A percentile compares a stretch with the other conserved stretches of the same genome.
phyloP scores from a whole-genome alignment of 2,888 invertebrate genomes.

The Drosophila hamatofila region DNA sequence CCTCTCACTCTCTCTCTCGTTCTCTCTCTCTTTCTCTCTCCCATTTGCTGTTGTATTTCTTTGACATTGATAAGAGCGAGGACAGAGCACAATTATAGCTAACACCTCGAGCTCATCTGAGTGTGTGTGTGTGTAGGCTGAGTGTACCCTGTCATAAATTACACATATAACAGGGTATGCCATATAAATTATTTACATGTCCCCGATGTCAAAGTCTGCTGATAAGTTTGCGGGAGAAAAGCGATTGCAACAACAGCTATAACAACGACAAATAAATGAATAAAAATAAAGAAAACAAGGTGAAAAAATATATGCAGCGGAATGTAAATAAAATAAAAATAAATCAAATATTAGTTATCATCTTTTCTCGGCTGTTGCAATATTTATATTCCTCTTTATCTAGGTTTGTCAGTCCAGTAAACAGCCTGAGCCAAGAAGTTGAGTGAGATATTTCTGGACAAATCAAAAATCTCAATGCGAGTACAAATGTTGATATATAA shows the following conservation, averaged over 20 bases:
- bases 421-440: constrained; percentile 12
- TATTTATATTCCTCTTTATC: constrained; percentile 33
- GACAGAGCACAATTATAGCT: constrained; percentile 45
- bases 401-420: constrained; percentile 21
- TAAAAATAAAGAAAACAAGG: constrained; percentile 32
- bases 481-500: background rate
- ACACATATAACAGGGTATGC: constrained; percentile 73
- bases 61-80: constrained; percentile 58
- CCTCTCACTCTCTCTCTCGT: background rate
- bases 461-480: background rate
- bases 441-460: constrained; percentile 16
- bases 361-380: constrained; percentile 23
- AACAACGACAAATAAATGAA: constrained; percentile 26
- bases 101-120: constrained; percentile 52
- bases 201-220: constrained; percentile 76
- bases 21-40: background rate
- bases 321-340: constrained; percentile 65
- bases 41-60: constrained; percentile 10
- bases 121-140: constrained; percentile 12
- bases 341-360: constrained; percentile 73
- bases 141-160: constrained; percentile 71
- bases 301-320: constrained; percentile 46
- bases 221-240: constrained; percentile 54
- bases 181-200: constrained; percentile 79
- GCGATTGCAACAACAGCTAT: constrained; percentile 30